These are phyloP conservation scores for Rhimphoctona megacephalus DNA, from an alignment of 2,888 invertebrate species.

Conservation along the genomic window DNA sequence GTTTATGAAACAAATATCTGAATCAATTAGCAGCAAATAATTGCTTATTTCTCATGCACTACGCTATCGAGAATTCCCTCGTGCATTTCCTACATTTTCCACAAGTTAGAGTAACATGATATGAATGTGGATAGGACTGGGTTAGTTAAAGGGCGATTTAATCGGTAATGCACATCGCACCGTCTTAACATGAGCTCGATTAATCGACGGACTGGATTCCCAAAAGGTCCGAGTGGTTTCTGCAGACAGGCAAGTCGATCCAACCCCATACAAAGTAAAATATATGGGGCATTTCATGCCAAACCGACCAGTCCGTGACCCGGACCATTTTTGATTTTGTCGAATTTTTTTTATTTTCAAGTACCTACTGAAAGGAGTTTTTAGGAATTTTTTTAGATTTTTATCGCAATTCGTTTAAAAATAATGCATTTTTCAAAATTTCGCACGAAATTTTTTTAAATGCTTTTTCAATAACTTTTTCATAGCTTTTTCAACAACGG, in stretches of 20 bases:
- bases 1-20: background rate
- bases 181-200: slow-evolving; percentile 19
- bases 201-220: slow-evolving; percentile 37
- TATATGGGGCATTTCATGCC: too few species aligned
- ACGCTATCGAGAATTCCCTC: background rate
- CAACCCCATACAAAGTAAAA: background rate
- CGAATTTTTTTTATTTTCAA: too few species aligned
- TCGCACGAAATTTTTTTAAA: too few species aligned
- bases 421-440: too few species aligned
- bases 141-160: background rate
- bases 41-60: background rate
- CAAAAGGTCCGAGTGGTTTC: slow-evolving; percentile 31
- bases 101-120: background rate
- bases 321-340: too few species aligned
- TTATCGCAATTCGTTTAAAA: too few species aligned
- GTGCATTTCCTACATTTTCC: background rate
- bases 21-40: too few species aligned
- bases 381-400: too few species aligned
- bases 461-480: too few species aligned
- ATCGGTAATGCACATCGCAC: background rate
- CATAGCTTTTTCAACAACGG: too few species aligned
- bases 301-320: too few species aligned
- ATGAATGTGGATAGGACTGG: background rate
- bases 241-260: slow-evolving; percentile 13
- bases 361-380: too few species aligned